Evolutionary conservation across 2,113 vertebrate species (phyloP).

Genomic region (Psilopsiagon aymara): DNA sequence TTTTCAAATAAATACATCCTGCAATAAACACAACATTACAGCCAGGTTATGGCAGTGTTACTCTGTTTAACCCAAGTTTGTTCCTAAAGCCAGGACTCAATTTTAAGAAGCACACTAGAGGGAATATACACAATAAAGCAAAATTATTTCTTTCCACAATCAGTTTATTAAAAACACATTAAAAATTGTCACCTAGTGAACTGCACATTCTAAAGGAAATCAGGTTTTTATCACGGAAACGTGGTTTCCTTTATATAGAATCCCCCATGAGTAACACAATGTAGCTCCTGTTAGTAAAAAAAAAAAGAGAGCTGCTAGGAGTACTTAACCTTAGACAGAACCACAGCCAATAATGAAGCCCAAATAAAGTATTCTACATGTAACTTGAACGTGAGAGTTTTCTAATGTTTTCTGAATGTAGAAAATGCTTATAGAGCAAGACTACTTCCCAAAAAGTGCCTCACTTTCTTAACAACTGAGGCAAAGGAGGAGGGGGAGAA

Average conservation of each 20-base stretch:
- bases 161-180: slow-evolving; percentile 39
- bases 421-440: not conserved
- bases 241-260: slow-evolving; percentile 42
- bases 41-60: not conserved
- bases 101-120: slow-evolving; percentile 5
- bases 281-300: slow-evolving; percentile 37
- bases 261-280: slow-evolving; percentile 24
- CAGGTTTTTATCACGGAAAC: slow-evolving; percentile 38
- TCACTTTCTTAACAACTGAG: not conserved
- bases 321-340: slow-evolving; percentile 14
- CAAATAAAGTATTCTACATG: not conserved
- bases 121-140: slow-evolving; percentile 33
- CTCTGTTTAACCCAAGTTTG: not conserved
- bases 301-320: not conserved
- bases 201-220: slow-evolving; percentile 49
- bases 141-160: slow-evolving; percentile 44
- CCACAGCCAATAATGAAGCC: not conserved
- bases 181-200: slow-evolving; percentile 53
- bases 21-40: not conserved
- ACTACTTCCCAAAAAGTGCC: not conserved
- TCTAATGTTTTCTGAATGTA: not conserved
- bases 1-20: not conserved
- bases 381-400: not conserved
- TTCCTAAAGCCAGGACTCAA: not conserved
- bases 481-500: not conserved